Evolutionary conservation across 2,797 vertebrate genomes (phyloP).

Genomic region (Aphelocoma californica): DNA sequence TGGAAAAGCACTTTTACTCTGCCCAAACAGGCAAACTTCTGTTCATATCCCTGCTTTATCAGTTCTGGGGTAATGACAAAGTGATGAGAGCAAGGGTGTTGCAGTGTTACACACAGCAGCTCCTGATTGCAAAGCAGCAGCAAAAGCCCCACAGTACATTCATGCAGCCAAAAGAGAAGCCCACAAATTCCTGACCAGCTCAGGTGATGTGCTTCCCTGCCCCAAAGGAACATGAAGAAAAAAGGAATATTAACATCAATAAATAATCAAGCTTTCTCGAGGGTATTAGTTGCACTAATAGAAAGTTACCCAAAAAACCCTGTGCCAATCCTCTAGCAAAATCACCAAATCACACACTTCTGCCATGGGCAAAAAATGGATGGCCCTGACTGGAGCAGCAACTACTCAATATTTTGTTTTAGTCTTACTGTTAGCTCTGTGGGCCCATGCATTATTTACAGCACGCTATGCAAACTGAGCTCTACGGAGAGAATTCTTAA

Average conservation of each 20-base stretch:
- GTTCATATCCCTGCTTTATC: fast-evolving
- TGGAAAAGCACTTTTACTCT: neutral
- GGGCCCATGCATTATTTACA: constrained; percentile 36
- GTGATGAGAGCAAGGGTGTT: fast-evolving
- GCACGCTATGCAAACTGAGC: neutral
- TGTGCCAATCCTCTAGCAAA: neutral
- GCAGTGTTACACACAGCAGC: no score
- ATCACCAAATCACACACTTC: neutral
- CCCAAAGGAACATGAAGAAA: neutral
- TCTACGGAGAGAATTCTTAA: neutral
- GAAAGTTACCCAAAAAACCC: neutral
- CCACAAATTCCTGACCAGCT: neutral
- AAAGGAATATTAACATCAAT: neutral
- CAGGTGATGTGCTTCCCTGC: neutral
- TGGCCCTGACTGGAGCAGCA: neutral
- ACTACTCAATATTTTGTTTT: constrained; percentile 9
- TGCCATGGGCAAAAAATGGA: neutral
- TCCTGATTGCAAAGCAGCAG: neutral
- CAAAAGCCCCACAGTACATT: neutral
- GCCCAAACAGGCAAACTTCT: neutral
- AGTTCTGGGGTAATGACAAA: fast-evolving
- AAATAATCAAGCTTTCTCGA: neutral
- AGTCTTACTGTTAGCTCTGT: neutral
- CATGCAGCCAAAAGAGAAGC: neutral
- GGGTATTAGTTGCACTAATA: neutral